Conservation (phyloP, 1,140 invertebrate genomes). For the Anoplolepis gracilipes region DNA sequence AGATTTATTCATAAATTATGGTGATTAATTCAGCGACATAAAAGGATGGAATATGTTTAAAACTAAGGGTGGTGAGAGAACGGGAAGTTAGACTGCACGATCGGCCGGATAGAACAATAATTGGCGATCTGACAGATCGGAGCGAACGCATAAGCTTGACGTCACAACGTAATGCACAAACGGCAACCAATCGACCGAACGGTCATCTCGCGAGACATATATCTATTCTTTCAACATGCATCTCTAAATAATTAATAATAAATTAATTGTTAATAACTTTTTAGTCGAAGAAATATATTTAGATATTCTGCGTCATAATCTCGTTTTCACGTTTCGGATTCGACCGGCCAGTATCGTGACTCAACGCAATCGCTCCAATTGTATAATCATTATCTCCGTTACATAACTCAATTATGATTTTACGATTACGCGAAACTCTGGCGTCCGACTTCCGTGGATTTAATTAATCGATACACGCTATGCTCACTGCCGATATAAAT, state of each 20-base stretch:
- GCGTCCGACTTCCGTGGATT: background rate
- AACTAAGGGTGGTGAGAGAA: slow-evolving; percentile 10
- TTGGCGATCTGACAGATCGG: slow-evolving; percentile 71
- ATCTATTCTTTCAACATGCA: background rate
- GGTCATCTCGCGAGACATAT: slow-evolving; percentile 3
- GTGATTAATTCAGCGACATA: background rate
- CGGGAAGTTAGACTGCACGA: slow-evolving; percentile 48
- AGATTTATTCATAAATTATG: background rate
- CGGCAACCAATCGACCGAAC: slow-evolving; percentile 3
- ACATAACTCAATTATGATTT: slow-evolving; percentile 1
- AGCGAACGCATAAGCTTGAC: slow-evolving; percentile 61
- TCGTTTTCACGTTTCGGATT: background rate
- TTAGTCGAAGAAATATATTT: background rate
- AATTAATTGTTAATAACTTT: background rate
- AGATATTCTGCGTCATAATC: too few relatives aligned
- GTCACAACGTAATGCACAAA: slow-evolving; percentile 54
- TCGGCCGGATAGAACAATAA: slow-evolving; percentile 79
- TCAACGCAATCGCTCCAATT: background rate
- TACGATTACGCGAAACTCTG: background rate
- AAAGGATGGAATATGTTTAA: background rate
- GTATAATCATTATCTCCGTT: background rate
- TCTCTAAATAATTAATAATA: background rate
- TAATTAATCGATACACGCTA: background rate
- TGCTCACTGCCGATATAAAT: background rate
- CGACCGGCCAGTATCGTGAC: background rate